Conservation (phyloP, 1,140 invertebrate genomes). For the Listronotus oregonensis region DNA sequence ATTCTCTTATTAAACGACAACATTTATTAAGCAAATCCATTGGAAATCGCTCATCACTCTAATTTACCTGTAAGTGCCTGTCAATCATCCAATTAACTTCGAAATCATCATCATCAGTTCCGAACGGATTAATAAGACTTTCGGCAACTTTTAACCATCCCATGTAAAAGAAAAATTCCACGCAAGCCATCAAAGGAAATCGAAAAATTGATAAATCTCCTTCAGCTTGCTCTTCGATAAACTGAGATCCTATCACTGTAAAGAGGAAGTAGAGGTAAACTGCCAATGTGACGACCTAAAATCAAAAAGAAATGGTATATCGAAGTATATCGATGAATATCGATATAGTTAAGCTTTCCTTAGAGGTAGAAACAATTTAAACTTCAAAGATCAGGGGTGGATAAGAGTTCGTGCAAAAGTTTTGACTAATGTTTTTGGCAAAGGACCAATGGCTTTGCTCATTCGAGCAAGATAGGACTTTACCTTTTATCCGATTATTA, state of each 20-base stretch:
- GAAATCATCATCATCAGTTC: constrained; percentile 84
- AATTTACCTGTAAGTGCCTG: constrained; percentile 75
- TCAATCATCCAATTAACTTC: constrained; percentile 86
- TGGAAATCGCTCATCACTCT: too few relatives aligned
- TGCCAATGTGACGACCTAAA: constrained; percentile 67
- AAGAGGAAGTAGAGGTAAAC: constrained; percentile 76
- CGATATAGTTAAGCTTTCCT: too few relatives aligned
- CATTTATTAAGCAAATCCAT: too few relatives aligned
- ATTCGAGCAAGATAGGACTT: too few relatives aligned
- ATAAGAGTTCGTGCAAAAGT: too few relatives aligned
- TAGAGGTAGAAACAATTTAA: too few relatives aligned
- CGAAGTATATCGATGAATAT: too few relatives aligned
- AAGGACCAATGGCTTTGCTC: too few relatives aligned
- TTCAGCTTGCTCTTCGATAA: constrained; percentile 30
- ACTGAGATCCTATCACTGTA: constrained; percentile 69
- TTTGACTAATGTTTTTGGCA: too few relatives aligned
- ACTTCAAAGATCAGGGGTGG: too few relatives aligned
- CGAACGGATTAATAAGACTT: constrained; percentile 83
- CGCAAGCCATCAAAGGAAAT: constrained; percentile 83
- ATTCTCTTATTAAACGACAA: too few relatives aligned
- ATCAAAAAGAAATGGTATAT: not conserved
- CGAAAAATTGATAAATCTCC: constrained; percentile 73
- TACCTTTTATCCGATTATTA: too few relatives aligned
- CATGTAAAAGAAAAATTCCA: constrained; percentile 87
- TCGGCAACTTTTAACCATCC: constrained; percentile 91